Percentiles rank a stretch among this genome's conserved stretches.
Conservation (phyloP, 2,888 invertebrate genomes). For the Melolontha melolontha region DNA sequence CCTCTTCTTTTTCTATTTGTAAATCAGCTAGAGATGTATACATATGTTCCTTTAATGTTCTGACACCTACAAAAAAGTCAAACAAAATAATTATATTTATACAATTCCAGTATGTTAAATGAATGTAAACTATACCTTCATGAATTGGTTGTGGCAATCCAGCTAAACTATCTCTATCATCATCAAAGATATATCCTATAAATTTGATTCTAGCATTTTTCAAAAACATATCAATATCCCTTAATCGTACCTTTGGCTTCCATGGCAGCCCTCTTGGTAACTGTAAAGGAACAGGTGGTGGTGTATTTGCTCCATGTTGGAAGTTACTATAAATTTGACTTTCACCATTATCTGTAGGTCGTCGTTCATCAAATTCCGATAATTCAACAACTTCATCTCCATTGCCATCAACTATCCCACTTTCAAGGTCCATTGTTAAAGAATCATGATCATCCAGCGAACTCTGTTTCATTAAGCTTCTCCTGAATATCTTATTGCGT, state of each 20-base stretch:
- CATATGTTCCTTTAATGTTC: constrained; percentile 75
- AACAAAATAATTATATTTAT: constrained; percentile 1
- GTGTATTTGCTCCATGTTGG: constrained; percentile 59
- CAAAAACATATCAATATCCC: constrained; percentile 92
- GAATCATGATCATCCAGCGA: constrained; percentile 86
- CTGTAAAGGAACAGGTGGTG: constrained; percentile 57
- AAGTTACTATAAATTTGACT: constrained; percentile 58
- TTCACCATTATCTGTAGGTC: constrained; percentile 62
- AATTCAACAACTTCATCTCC: constrained; percentile 70
- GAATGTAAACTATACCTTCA: constrained; percentile 88
- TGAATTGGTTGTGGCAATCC: constrained; percentile 97
- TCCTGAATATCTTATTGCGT: constrained; percentile 77
- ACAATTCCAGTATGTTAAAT: constrained; percentile 43
- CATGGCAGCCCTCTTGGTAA: constrained; percentile 79
- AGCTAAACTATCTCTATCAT: constrained; percentile 89
- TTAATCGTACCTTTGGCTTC: constrained; percentile 95
- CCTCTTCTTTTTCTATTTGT: constrained; percentile 91
- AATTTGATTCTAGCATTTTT: constrained; percentile 94
- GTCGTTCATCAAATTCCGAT: constrained; percentile 68
- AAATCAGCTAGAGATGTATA: constrained; percentile 94
- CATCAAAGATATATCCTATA: constrained; percentile 91
- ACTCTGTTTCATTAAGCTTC: constrained; percentile 91
- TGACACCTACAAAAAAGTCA: constrained; percentile 17
- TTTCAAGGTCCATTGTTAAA: constrained; percentile 78
- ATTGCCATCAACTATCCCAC: constrained; percentile 73